A percentile compares a stretch with the other conserved stretches of the same genome.
Conservation (phyloP, 2,888 invertebrate genomes). For the Leucophora obtusa region DNA sequence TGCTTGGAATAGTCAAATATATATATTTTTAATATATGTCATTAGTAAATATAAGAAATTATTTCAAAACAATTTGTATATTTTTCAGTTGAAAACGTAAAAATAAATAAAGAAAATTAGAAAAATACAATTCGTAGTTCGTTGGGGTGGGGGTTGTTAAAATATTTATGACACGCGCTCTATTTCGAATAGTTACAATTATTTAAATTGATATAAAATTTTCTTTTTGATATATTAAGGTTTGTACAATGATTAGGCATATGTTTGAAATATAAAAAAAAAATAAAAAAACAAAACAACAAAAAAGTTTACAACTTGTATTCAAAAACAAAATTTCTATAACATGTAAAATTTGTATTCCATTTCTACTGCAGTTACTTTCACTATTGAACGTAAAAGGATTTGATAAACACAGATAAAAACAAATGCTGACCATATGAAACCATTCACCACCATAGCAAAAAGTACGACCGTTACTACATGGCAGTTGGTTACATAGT, state of each 20-base stretch:
- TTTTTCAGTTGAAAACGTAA: constrained; percentile 11
- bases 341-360: too few species aligned
- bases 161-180: constrained; percentile 57
- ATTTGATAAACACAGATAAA: too few species aligned
- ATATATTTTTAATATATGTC: constrained; percentile 46
- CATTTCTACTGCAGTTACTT: neutral
- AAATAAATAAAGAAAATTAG: constrained; percentile 21
- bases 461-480: too few species aligned
- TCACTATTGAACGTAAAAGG: neutral
- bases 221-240: neutral
- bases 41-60: constrained; percentile 60
- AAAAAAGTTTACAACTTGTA: neutral
- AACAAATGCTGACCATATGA: too few species aligned
- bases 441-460: too few species aligned
- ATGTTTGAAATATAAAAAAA: constrained; percentile 17
- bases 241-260: constrained; percentile 46
- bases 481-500: too few species aligned
- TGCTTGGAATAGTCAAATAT: neutral
- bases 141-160: constrained; percentile 54
- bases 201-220: constrained; percentile 54
- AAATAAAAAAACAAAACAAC: constrained; percentile 5
- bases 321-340: neutral
- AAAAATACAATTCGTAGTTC: constrained; percentile 7
- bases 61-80: constrained; percentile 50
- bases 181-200: constrained; percentile 45